Percentiles rank a stretch among this genome's conserved stretches.
phyloP scores from a whole-genome alignment of 1,140 invertebrate species.

The Heterodera carotae region DNA sequence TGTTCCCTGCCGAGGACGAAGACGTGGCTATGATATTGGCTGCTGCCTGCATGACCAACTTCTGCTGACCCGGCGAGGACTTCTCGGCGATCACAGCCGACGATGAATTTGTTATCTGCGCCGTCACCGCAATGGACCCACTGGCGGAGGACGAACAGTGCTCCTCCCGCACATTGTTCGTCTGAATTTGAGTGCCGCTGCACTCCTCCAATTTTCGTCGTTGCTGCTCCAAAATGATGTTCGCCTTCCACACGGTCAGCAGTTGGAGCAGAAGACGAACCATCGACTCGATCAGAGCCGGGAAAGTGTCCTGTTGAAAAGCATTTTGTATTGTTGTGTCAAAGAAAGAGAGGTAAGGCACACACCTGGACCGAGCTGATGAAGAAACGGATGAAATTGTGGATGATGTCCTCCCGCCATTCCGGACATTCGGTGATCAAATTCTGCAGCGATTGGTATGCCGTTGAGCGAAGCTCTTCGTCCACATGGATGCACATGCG shows the following conservation, averaged over 20 bases:
- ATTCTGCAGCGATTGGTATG: slow-evolving; percentile 93
- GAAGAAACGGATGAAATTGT: slow-evolving; percentile 67
- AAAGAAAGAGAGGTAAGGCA: not conserved
- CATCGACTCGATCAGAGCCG: slow-evolving; percentile 84
- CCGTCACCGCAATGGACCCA: slow-evolving; percentile 12
- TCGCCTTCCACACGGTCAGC: slow-evolving; percentile 87
- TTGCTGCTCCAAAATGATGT: slow-evolving; percentile 68
- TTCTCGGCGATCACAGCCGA: slow-evolving; percentile 3
- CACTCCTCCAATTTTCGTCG: slow-evolving; percentile 24
- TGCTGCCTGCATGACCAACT: not conserved
- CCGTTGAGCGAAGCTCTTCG: slow-evolving; percentile 73
- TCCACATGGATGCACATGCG: slow-evolving; percentile 82
- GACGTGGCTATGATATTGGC: not conserved
- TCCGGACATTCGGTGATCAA: slow-evolving; percentile 91
- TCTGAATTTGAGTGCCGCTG: slow-evolving; percentile 19
- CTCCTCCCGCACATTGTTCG: not conserved
- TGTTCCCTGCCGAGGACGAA: not conserved
- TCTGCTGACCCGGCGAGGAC: not conserved
- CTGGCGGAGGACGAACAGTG: slow-evolving; percentile 9
- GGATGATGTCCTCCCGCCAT: slow-evolving; percentile 93
- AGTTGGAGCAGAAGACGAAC: slow-evolving; percentile 87
- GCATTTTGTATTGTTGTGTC: too few species aligned
- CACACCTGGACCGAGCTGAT: slow-evolving; percentile 59
- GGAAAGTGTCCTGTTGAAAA: slow-evolving; percentile 75
- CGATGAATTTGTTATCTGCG: not conserved